A percentile compares a stretch with the other conserved stretches of the same genome.
Evolutionary conservation across 1,140 invertebrate genomes (phyloP).

Genomic region (Brachionus plicatilis): DNA sequence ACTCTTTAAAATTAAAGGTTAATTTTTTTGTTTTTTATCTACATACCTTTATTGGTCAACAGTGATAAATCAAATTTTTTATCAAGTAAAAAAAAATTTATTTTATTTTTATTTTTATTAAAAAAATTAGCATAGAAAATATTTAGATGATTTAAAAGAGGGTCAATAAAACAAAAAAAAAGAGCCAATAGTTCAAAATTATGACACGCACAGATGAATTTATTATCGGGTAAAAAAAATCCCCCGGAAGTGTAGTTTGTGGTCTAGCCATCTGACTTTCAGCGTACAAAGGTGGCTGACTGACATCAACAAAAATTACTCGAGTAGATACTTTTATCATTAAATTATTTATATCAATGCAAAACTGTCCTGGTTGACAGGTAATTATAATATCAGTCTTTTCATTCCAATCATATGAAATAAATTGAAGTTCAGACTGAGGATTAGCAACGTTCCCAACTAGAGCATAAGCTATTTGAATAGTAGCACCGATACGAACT

Average conservation of each 20-base stretch:
- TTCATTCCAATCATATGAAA: constrained; percentile 3
- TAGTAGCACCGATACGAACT: neutral
- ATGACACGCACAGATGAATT: neutral
- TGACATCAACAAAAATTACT: constrained; percentile 15
- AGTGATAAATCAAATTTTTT: neutral
- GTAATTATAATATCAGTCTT: neutral
- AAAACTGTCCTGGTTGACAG: neutral
- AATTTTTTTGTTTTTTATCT: neutral
- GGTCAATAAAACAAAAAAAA: neutral
- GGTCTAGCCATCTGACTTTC: constrained; percentile 5
- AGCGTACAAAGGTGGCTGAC: constrained; percentile 4
- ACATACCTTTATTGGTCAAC: too few relatives aligned
- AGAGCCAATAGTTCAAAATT: neutral
- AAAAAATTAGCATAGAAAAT: neutral
- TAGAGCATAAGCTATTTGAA: constrained; percentile 14
- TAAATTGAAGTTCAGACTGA: neutral
- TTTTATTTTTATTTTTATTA: neutral
- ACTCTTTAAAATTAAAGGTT: neutral
- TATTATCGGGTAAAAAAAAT: constrained; percentile 6
- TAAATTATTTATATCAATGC: neutral
- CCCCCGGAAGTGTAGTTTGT: neutral
- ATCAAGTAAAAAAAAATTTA: neutral
- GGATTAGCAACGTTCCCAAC: constrained; percentile 15
- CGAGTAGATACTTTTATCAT: neutral
- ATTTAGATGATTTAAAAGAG: neutral